Base-by-base conservation (phyloP, 2,797 vertebrate species). In the Gallinago nigripennis region DNA sequence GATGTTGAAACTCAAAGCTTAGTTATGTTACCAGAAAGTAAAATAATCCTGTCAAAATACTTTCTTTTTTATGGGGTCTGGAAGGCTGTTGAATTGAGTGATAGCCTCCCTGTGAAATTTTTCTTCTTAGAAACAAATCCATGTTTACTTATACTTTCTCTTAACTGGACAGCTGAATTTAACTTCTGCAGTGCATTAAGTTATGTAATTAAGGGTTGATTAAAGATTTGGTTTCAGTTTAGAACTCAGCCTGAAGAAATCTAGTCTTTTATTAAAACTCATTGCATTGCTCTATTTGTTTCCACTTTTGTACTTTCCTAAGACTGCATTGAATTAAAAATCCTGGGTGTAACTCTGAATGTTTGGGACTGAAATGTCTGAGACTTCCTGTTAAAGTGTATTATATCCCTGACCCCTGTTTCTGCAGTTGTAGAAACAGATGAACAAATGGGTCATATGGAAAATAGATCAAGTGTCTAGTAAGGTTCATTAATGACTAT, bases 361-460 rank as follows among this genome's bases (percentile, higher is more conserved):
- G 61, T 70, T 94, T 92, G 58, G 51, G 50, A 79, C 86, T 81
- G 66, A 78, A 51, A 92, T 68, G 69, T 90, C 21, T 79, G 86
- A 93, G n/a, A 82, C 35, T 94, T 96, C 89, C 94, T 93, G 70
- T 82, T 76, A 51, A 86, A 92, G 46, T 18, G 11, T 90, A 66
- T 92, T 94, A 69, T 88, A 76, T 82, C 66, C 50, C 73, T 78
- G 77, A 83, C 69, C 63, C 7, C 31, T 45, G 37, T 50, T 95
- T 88, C 73, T 79, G 50, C 53, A 90, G 86, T 86, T 90, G 66
- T 41, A 90, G 96, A 90, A 96, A 95, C 88, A 96, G 90, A 93
- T 88, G 88, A 96, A 88, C 81, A 90, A 92, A 90, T 54, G 33
- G 51, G 27, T 78, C 88, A 61, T 65, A 58, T 51, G 78, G 91